Percentiles rank a stretch among this genome's conserved stretches.
Evolutionary conservation across 2,113 vertebrate species (phyloP).

Genomic region (Clarias magur): DNA sequence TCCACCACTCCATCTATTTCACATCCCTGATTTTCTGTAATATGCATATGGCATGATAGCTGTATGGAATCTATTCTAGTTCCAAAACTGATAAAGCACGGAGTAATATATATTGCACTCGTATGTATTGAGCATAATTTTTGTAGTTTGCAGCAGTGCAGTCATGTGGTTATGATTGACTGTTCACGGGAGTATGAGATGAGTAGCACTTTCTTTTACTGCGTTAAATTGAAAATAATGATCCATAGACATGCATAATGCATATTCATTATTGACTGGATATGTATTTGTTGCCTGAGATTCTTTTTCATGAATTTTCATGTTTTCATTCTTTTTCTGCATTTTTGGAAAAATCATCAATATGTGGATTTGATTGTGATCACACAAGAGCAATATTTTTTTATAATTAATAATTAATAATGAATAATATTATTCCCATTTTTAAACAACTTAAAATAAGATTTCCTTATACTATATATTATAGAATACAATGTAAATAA

Average conservation of each 20-base stretch:
- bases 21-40: neutral
- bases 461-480: too few species aligned
- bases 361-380: neutral
- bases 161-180: neutral
- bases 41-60: neutral
- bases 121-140: neutral
- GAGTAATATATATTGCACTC: neutral
- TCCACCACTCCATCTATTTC: neutral
- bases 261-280: neutral
- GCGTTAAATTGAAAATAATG: neutral
- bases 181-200: neutral
- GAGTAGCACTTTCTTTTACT: neutral
- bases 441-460: too few species aligned
- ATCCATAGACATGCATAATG: neutral
- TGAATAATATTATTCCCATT: too few species aligned
- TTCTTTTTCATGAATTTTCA: neutral
- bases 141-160: too few species aligned
- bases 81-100: neutral
- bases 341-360: neutral
- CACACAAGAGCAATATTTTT: neutral
- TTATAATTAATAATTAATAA: too few species aligned
- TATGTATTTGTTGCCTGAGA: neutral
- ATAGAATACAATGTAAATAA: too few species aligned
- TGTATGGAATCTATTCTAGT: neutral
- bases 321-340: neutral